Base-by-base conservation (phyloP, 2,888 invertebrate genomes). In the Thereva nobilitata region DNA sequence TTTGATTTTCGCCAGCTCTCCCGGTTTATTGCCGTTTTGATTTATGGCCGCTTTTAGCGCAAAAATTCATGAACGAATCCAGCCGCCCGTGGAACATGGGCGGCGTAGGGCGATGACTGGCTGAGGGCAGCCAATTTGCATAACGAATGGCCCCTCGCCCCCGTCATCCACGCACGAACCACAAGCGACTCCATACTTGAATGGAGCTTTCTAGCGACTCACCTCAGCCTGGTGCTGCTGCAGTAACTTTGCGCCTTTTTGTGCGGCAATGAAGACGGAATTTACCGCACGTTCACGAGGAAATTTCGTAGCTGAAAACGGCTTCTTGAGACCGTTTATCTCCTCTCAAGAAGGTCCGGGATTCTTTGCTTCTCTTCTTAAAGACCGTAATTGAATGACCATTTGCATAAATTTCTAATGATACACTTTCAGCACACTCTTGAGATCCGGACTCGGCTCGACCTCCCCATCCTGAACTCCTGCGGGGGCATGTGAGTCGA, bases 341-440 rank as follows among this genome's bases (percentile, higher is more conserved):
- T 56, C n/a, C 5, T 8, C 35, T 37, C 12, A 56, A 41, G 23
- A 56, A n/a, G 4, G 2, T 8, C n/a, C 44, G 23, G 56, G 56
- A 9, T 44, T 44, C 41, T 4, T 44, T 5, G n/a, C 56, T 23
- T 44, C 56, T 44, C 7, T 56, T 44, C 38, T 23, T 34, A 35
- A 7, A 8, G 23, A 34, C 44, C 42, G 12, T 44, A 56, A 56
- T 56, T 56, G 56, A 56, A 37, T 56, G 56, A 34, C 56, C 44
- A 56, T 56, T 44, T 56, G 56, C 56, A 56, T 56, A 56, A 56
- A 56, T 56, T 56, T 56, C 44, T 23, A 56, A 56, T 44, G 56
- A 35, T 44, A 42, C 44, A 5, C 56, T 23, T 44, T 56, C 42
- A 56, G 42, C n/a, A 35, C 42, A 44, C 42, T 42, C 44, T 4